Conservation (phyloP, 2,113 vertebrate species). For the Lichenostomus cassidix region DNA sequence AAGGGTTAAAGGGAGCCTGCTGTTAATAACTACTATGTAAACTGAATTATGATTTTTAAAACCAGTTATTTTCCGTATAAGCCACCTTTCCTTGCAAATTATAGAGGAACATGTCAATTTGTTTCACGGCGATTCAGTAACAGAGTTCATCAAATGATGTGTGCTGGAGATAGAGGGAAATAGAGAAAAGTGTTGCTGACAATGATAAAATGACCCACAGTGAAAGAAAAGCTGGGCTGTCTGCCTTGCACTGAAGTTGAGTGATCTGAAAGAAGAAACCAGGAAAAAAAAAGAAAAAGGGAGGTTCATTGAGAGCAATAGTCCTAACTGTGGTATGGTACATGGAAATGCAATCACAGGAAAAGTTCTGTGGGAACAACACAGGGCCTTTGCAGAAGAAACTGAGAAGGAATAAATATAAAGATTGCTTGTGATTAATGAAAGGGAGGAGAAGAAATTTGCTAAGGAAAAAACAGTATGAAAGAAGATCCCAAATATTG, state of each 20-base stretch:
- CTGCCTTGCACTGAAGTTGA: not conserved
- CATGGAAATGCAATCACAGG: not conserved
- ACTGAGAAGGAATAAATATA: not conserved
- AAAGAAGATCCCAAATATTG: not conserved
- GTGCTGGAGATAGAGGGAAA: not conserved
- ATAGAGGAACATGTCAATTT: not conserved
- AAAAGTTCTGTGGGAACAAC: not conserved
- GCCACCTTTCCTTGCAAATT: not conserved
- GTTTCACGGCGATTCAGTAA: not conserved
- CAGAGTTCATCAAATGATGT: not conserved
- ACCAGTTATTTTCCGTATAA: not conserved
- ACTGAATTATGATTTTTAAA: not conserved
- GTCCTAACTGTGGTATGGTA: not conserved
- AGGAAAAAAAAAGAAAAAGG: not conserved
- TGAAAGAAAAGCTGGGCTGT: not conserved
- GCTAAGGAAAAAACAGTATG: not conserved
- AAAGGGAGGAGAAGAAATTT: not conserved
- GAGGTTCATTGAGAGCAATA: not conserved
- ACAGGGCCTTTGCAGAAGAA: not conserved
- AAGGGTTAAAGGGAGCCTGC: not conserved
- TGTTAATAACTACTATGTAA: not conserved
- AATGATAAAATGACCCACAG: not conserved
- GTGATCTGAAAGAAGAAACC: not conserved
- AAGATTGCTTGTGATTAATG: not conserved
- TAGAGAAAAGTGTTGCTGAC: not conserved